Evolutionary conservation across 2,888 invertebrate species (phyloP).

Genomic region (Ochropleura leucogaster): DNA sequence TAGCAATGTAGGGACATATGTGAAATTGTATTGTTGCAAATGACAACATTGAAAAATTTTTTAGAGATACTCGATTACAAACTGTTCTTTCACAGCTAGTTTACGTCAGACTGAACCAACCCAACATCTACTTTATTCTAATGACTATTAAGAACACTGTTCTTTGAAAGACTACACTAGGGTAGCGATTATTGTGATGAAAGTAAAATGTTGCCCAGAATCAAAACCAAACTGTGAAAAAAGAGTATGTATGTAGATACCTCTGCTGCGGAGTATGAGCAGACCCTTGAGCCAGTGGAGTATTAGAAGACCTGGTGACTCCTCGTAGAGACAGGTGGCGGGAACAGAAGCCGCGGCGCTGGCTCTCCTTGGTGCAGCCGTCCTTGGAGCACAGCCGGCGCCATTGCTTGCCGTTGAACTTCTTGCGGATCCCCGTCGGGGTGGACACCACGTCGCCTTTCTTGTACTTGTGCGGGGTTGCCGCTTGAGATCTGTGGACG

Average conservation of each 20-base stretch:
- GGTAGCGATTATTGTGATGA: neutral
- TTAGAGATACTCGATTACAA: neutral
- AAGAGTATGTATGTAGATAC: slow-evolving; percentile 64
- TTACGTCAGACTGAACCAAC: neutral
- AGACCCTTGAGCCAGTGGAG: slow-evolving; percentile 81
- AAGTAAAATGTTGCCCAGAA: neutral
- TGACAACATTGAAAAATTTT: neutral
- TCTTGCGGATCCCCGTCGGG: slow-evolving; percentile 98
- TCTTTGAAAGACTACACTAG: neutral
- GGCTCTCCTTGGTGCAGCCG: slow-evolving; percentile 98
- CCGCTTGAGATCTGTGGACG: slow-evolving; percentile 94
- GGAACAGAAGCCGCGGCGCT: slow-evolving; percentile 98
- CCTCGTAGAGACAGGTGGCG: slow-evolving; percentile 98
- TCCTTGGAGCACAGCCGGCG: slow-evolving; percentile 98
- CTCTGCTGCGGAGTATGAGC: slow-evolving; percentile 87
- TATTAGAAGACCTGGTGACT: slow-evolving; percentile 86
- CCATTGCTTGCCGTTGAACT: slow-evolving; percentile 99
- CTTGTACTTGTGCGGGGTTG: slow-evolving; percentile 98
- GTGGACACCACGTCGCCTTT: slow-evolving; percentile 99
- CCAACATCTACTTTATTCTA: neutral
- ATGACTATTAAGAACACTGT: no score
- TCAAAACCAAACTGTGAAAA: neutral
- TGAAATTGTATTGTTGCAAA: no score
- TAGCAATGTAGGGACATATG: no score
- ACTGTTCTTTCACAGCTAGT: neutral